A percentile compares a stretch with the other conserved stretches of the same genome.
phyloP scores from a whole-genome alignment of 1,140 invertebrate species.

The Sitobion miscanthi region DNA sequence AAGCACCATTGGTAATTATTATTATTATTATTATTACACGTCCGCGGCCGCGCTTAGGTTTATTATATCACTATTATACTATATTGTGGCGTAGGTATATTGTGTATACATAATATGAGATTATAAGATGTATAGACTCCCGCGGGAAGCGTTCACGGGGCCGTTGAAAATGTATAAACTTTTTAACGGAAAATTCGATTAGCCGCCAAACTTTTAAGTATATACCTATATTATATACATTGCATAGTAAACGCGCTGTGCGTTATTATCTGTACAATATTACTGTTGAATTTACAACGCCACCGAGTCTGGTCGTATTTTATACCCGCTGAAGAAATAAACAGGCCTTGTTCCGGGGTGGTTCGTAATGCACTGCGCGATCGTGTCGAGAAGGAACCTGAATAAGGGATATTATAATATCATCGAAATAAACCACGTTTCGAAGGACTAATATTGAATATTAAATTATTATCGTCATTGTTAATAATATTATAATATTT shows the following conservation, averaged over 20 bases:
- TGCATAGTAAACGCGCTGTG: not conserved
- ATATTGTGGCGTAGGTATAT: too few relatives aligned
- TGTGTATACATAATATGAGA: not conserved
- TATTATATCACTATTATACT: not conserved
- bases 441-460: not conserved
- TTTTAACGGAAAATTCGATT: conserved; percentile 7
- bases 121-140: not conserved
- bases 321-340: not conserved
- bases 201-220: not conserved
- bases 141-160: not conserved
- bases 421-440: not conserved
- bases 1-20: not conserved
- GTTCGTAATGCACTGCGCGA: not conserved
- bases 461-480: not conserved
- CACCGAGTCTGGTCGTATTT: not conserved
- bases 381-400: not conserved
- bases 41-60: not conserved
- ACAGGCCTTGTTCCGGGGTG: not conserved
- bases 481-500: not conserved
- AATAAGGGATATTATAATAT: not conserved
- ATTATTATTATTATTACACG: not conserved
- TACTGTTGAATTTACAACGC: not conserved
- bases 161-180: not conserved
- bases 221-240: not conserved
- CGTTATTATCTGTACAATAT: conserved; percentile 4